Base-by-base conservation (phyloP, 1,140 invertebrate species). In the Aleiodes sp. region DNA sequence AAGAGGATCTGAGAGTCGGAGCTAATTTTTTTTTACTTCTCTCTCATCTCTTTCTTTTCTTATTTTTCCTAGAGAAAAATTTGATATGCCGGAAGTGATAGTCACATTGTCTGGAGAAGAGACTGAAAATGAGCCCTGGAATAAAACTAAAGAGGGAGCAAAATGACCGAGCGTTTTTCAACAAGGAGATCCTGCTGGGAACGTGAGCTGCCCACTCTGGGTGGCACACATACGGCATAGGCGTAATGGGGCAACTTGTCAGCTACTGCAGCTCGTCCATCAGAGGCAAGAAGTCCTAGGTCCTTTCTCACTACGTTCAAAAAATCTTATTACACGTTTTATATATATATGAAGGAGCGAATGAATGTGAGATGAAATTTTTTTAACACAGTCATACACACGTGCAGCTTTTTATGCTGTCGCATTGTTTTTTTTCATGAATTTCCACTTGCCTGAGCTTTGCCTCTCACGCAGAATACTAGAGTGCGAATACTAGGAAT, bases 171-270 rank as follows among this genome's bases (percentile, higher is more conserved):
- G 16, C 19, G 59, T 37, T 21, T 71, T 70, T 77, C 73, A 77
- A 78, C 73, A 78, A 64, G 76, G 66, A 69, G 75, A 74, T 77
- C 77, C 65, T 71, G 76, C 75, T 77, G 76, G 70, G 76, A 79
- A 74, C 71, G 73, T 75, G 77, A 78, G 75, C 73, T 77, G 74
- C 72, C 69, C 70, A 71, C 77, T 70, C 70, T 79, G 79, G 79
- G 79, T 81, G 79, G 79, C 73, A 72, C 71, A 78, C 74, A 80
- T 72, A 70, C 66, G 57, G 77, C 71, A 79, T 73, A 74, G 73
- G 73, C 76, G 76, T 80, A 81, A 81, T 80, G 75, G 79, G 77
- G 78, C 79, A 80, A 81, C 78, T 81, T 81, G 78, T 81, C 79
- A 78, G 79, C 79, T 80, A 80, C 79, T 73, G 77, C 75, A 73